Base-by-base conservation (phyloP, 2,888 invertebrate genomes). In the Ochlodes sylvanus region DNA sequence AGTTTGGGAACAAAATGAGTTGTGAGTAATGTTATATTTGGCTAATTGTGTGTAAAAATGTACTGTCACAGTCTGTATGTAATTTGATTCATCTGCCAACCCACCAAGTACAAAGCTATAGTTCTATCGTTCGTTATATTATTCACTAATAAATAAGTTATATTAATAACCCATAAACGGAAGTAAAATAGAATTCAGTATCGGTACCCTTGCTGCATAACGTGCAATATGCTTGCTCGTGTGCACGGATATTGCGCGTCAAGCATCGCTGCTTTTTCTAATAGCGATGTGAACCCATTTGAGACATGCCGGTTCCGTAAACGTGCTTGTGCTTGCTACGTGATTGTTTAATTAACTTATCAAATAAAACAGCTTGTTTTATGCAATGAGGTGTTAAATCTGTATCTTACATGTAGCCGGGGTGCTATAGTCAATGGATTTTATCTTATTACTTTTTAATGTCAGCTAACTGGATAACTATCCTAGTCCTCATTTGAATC, bases 231-330 rank as follows among this genome's bases (percentile, higher is more conserved):
- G 27, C 56, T 64, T 50, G 64, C 50, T 65, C 65, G 66, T 66
- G 42, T 54, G 66, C 60, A 42, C 66, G 66, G 66, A 66, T 70
- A 66, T 69, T 63, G 69, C 69, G 15, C 54, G 50, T 70, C 70
- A 69, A 21, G 70, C 70, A 21, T 69, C 68, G 68, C 58, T 70
- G 65, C 47, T 38, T 65, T 47, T 44, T 54, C n/a, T 60, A 67
- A 58, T 42, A 52, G 57, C 55, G 21, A 52, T 42, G n/a, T 34
- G 60, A 54, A 66, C 60, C 52, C 52, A 54, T 65, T 58, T 54
- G 54, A 66, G 60, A 34, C 32, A 34, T 34, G 52, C 9, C 42
- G 42, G 42, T 65, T 58, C 71, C 66, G 69, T 61, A 67, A 68
- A 63, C 60, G 68, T 65, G n/a, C 50, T 61, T 17, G 32, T 55